A percentile compares a stretch with the other conserved stretches of the same genome.
phyloP scores from a whole-genome alignment of 2,888 invertebrate genomes.

The Melanargia galathea region DNA sequence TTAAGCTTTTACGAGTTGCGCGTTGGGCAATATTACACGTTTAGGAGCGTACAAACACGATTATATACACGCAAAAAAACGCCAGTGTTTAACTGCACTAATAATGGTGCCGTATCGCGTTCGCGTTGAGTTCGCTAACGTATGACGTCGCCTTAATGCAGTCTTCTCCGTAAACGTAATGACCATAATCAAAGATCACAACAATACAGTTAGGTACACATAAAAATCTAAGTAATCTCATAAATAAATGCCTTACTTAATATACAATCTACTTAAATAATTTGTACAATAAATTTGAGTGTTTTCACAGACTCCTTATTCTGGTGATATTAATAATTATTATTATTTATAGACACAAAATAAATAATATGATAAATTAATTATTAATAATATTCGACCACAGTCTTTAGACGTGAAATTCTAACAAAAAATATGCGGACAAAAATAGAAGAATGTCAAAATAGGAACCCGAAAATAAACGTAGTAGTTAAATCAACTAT shows the following conservation, averaged over 20 bases:
- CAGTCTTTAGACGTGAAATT: constrained; percentile 74
- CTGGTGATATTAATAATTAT: constrained; percentile 67
- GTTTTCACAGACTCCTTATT: constrained; percentile 54
- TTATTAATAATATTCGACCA: constrained; percentile 69
- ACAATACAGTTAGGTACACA: constrained; percentile 69
- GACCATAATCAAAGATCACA: constrained; percentile 71
- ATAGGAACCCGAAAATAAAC: constrained; percentile 71
- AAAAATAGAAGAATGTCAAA: constrained; percentile 65
- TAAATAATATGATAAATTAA: constrained; percentile 79
- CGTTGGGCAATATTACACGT: too few species aligned
- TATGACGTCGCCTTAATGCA: too few species aligned
- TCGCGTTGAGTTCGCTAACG: too few species aligned
- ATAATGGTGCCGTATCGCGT: too few species aligned
- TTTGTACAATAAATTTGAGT: constrained; percentile 79
- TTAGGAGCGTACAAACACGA: too few species aligned
- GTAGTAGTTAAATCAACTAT: constrained; percentile 36
- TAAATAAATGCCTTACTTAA: constrained; percentile 75
- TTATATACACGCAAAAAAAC: too few species aligned
- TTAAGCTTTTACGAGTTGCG: too few species aligned
- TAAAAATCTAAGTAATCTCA: constrained; percentile 76
- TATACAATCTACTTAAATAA: constrained; percentile 70
- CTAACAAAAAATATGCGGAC: constrained; percentile 60
- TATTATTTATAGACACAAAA: constrained; percentile 62
- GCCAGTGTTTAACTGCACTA: too few species aligned
- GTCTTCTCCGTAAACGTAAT: constrained; percentile 59